Base-by-base conservation (phyloP, 2,888 invertebrate species). In the Nipponacmea schrenckii region DNA sequence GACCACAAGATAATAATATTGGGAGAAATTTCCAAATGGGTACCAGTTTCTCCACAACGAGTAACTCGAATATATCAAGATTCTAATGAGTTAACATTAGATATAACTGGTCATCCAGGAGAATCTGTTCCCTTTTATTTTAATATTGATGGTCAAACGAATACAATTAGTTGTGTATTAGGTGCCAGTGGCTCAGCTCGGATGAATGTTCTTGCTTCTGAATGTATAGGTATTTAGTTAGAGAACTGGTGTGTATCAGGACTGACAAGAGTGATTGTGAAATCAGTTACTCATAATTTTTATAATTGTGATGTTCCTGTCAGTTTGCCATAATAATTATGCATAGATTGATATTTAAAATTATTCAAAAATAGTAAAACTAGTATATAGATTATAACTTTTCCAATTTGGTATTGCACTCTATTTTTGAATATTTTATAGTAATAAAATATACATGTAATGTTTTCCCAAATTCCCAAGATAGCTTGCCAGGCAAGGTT, bases 1-100 rank as follows among this genome's bases (percentile, higher is more conserved):
- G 50, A 74, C 31, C 69, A 67, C 64, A 26, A n/a, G 63, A 68
- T 71, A 62, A 73, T 72, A 20, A 74, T 82, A 14, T 70, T 79
- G 12, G 84, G 84, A 12, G 83, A 84, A 68, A 68, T 83, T 31
- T 76, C 77, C 65, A 84, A 85, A 69, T 84, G 82, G 83, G 82
- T 82, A 0, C 82, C 84, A 3, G 80, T 84, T 74, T 84, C 84
- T 10, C 79, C 79, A 10, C 80, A 83, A 64, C 74, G 85, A 27
- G 76, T 85, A 8, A 65, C 65, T 10, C 48, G 68, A 39, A 77
- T 85, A 5, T 31, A 71, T 0, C 73, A 77, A 65, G 74, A 74
- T 1, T 72, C 76, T 65, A 75, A 69, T 26, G 74, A 81, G 10
- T 76, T 84, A 24, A 69, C 66, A 14, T 72, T 81, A 0, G 50